These are phyloP conservation scores for Cyphomyrus discorhynchus DNA, from an alignment of 2,113 vertebrate genomes.

Conservation along the genomic window DNA sequence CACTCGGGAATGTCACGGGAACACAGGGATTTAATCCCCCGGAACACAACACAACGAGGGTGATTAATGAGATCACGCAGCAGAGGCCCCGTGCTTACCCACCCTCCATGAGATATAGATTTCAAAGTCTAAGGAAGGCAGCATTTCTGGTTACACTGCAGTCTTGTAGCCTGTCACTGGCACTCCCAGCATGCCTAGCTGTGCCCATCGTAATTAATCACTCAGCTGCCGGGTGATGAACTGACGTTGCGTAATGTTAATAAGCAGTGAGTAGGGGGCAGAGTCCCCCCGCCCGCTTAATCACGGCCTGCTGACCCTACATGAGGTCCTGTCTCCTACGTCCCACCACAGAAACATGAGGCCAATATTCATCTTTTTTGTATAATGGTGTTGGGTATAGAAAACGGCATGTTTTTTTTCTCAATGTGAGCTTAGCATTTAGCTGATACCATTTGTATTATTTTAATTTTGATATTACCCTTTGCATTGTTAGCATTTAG, in stretches of 20 bases:
- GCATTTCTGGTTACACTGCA: background rate
- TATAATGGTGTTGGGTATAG: background rate
- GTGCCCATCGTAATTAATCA: slow-evolving; percentile 11
- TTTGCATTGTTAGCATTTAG: background rate
- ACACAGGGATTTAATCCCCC: background rate
- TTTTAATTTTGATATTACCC: background rate
- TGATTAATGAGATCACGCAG: slow-evolving; percentile 7
- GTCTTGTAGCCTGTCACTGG: background rate
- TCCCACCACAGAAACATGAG: background rate
- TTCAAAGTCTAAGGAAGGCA: slow-evolving; percentile 3
- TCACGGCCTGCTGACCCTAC: background rate
- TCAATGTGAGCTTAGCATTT: background rate
- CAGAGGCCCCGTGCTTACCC: background rate
- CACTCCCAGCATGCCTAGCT: background rate
- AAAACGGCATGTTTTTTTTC: background rate
- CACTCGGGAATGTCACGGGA: background rate
- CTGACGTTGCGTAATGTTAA: slow-evolving; percentile 2
- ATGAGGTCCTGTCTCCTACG: background rate
- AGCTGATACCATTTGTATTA: background rate
- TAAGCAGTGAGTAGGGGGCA: background rate
- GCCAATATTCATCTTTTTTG: background rate
- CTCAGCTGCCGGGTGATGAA: background rate
- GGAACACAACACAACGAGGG: background rate
- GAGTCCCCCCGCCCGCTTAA: background rate
- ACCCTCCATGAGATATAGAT: background rate